These are phyloP conservation scores for Euglossa dilemma DNA, from an alignment of 1,140 invertebrate genomes.

Conservation along the genomic window DNA sequence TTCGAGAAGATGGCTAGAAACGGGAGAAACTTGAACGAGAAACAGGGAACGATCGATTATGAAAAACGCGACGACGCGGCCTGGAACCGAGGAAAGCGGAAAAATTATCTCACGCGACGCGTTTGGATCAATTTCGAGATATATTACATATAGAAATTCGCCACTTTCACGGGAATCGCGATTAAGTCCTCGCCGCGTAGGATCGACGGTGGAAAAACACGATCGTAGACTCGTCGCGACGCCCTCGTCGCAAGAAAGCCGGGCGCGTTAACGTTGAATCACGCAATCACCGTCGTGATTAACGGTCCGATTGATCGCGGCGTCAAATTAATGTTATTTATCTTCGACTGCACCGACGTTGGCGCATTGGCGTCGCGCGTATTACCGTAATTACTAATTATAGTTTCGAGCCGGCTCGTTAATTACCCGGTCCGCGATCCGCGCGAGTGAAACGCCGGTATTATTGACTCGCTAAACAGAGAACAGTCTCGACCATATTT, in stretches of 20 bases:
- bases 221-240: not conserved
- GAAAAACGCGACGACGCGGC: too few species aligned
- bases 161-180: too few species aligned
- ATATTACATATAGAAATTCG: too few species aligned
- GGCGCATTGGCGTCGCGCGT: slow-evolving; percentile 43
- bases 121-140: too few species aligned
- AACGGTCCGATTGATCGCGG: slow-evolving; percentile 40
- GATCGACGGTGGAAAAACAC: not conserved
- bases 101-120: too few species aligned
- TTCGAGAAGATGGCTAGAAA: too few species aligned
- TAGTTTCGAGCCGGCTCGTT: slow-evolving; percentile 64
- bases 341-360: slow-evolving; percentile 48
- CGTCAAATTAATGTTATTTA: slow-evolving; percentile 68
- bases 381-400: slow-evolving; percentile 70
- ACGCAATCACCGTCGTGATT: slow-evolving; percentile 53
- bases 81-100: too few species aligned
- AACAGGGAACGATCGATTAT: too few species aligned
- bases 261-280: slow-evolving; percentile 19
- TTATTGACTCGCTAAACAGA: slow-evolving; percentile 71
- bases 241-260: slow-evolving; percentile 7
- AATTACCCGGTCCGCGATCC: slow-evolving; percentile 55
- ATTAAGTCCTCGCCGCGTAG: not conserved
- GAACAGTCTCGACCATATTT: slow-evolving; percentile 65
- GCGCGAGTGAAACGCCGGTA: slow-evolving; percentile 53
- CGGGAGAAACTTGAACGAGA: too few species aligned